A percentile compares a stretch with the other conserved stretches of the same genome.
Conservation (phyloP, 2,888 invertebrate species). For the Zeuzera pyrina region DNA sequence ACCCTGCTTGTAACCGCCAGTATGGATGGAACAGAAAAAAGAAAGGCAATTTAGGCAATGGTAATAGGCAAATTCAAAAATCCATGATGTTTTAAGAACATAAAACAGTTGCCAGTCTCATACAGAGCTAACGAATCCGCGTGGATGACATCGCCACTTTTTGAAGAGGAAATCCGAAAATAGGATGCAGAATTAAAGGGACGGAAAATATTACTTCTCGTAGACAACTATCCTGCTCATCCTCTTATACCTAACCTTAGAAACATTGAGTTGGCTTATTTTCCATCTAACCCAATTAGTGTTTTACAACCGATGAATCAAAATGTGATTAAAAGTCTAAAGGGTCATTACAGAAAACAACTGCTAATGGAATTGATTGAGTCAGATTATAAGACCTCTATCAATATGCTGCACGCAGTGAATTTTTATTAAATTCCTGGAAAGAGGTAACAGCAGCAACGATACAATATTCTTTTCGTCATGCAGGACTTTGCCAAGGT, state of each 20-base stretch:
- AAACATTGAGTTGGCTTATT: constrained; percentile 26
- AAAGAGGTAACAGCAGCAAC: constrained; percentile 16
- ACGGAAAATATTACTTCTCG: constrained; percentile 23
- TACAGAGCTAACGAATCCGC: constrained; percentile 18
- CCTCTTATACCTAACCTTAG: constrained; percentile 16
- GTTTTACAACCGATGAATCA: constrained; percentile 25
- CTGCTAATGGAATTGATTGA: constrained; percentile 19
- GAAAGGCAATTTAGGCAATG: too few species aligned
- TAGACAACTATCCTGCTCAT: constrained; percentile 25
- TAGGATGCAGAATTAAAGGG: constrained; percentile 20
- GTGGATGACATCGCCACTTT: constrained; percentile 23
- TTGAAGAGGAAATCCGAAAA: constrained; percentile 18
- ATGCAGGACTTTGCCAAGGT: background rate
- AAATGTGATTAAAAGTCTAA: constrained; percentile 22
- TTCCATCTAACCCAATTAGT: constrained; percentile 26
- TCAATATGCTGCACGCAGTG: constrained; percentile 22
- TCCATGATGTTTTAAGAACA: constrained; percentile 29
- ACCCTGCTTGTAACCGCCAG: constrained; percentile 25
- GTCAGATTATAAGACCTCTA: constrained; percentile 18
- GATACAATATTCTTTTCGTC: constrained; percentile 19
- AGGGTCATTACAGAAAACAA: constrained; percentile 21
- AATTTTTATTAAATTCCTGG: constrained; percentile 18
- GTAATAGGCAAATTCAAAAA: too few species aligned
- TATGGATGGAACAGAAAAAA: constrained; percentile 27
- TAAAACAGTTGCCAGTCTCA: constrained; percentile 23